Base-by-base conservation (phyloP, 2,888 invertebrate species). In the Syrista parreyssii region DNA sequence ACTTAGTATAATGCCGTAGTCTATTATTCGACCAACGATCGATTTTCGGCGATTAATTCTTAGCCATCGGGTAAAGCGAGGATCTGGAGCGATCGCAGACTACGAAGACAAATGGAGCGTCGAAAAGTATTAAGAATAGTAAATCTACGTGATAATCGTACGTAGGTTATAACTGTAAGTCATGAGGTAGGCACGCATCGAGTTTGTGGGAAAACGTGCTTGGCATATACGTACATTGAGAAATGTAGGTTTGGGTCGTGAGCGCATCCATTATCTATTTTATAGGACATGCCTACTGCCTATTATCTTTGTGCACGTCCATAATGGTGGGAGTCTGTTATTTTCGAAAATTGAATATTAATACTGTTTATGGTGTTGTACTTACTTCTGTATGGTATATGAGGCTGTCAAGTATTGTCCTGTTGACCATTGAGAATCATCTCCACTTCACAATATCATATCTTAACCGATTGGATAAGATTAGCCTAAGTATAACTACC, bases 221-320 rank as follows among this genome's bases (percentile, higher is more conserved):
- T 73, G 77, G 82, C 78, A 76, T 79, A 71, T 74, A 78, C 78
- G 77, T 75, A 77, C 77, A 75, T 78, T 79, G 74, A 71, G 79
- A 81, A 33, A 86, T 84, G 86, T 84, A 82, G 84, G 86, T 86
- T 85, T 85, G 82, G 85, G 86, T 84, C 85, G 83, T 84, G 84
- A 83, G 83, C 79, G 82, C 81, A 83, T 84, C 81, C 76, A 85
- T 86, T 86, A 84, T 80, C 72, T 76, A 73, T 79, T 80, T 82
- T 79, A 35, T 55, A 36, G 40, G 72, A 23, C 71, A 33, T 71
- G 23, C 71, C 71, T 71, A 30, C 69, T 30, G 69, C 32, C 69
- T 40, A 40, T 40, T 40, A 6, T 15, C 55, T 55, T 55, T 55
- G 55, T 23, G 55, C 23, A 55, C 9, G 23, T 55, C 40, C 40